Conservation (phyloP, 1,140 invertebrate species). For the Tetraneura akinire region DNA sequence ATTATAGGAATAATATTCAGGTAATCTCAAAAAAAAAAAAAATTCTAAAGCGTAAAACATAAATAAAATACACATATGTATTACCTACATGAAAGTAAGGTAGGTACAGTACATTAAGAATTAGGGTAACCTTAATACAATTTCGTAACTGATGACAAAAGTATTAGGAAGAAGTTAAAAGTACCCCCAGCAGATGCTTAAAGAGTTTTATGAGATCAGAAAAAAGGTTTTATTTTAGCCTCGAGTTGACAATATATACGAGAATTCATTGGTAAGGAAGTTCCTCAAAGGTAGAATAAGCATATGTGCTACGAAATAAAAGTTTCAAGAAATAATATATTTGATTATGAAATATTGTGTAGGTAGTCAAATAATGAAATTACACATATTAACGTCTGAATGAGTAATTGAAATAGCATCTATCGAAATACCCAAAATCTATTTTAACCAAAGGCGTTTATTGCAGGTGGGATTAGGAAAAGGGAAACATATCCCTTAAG, state of each 20-base stretch:
- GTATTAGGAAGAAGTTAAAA: not conserved
- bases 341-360: not conserved
- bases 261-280: not conserved
- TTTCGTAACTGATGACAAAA: not conserved
- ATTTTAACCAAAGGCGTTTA: no score
- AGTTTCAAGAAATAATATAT: not conserved
- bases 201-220: not conserved
- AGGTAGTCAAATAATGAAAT: no score
- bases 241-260: not conserved
- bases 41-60: no score
- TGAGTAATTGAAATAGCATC: no score
- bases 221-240: slow-evolving; percentile 7
- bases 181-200: not conserved
- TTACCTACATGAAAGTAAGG: not conserved
- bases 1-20: no score
- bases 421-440: no score
- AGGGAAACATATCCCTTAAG: no score
- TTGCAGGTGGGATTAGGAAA: no score
- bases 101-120: not conserved
- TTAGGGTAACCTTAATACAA: not conserved
- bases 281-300: not conserved
- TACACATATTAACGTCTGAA: no score
- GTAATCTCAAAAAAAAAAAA: no score
- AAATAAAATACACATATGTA: no score
- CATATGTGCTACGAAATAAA: not conserved